A percentile compares a stretch with the other conserved stretches of the same genome.
Conservation (phyloP, 1,140 invertebrate species). For the Calliopsis andreniformis region DNA sequence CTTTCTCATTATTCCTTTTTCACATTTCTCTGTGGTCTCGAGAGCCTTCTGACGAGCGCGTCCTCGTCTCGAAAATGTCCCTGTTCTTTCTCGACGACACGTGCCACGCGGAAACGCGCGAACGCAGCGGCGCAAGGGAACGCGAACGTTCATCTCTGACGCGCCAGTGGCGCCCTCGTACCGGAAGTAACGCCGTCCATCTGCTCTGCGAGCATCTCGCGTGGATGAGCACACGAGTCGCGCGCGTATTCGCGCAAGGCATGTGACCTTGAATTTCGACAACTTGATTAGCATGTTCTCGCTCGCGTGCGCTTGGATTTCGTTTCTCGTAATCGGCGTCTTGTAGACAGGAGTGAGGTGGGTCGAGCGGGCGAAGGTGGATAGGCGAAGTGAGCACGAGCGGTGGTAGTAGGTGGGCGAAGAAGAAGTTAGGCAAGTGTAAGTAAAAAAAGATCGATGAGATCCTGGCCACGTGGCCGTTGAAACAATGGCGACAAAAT, state of each 20-base stretch:
- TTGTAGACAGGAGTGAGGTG: slow-evolving; percentile 46
- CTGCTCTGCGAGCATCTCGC: not conserved
- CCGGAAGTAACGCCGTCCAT: too few relatives aligned
- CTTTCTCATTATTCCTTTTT: slow-evolving; percentile 39
- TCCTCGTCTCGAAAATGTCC: not conserved
- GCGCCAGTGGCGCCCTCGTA: too few relatives aligned
- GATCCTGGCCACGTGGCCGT: slow-evolving; percentile 42
- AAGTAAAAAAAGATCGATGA: slow-evolving; percentile 59
- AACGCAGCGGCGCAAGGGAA: not conserved
- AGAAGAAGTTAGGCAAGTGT: slow-evolving; percentile 57
- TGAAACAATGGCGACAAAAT: slow-evolving; percentile 25
- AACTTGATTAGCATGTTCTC: slow-evolving; percentile 1
- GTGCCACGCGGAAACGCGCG: slow-evolving; percentile 7
- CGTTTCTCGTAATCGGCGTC: slow-evolving; percentile 24
- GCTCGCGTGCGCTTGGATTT: slow-evolving; percentile 31
- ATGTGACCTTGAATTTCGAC: not conserved
- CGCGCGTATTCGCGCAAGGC: not conserved
- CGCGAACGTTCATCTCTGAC: too few relatives aligned
- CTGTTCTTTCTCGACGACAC: not conserved
- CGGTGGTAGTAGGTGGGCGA: slow-evolving; percentile 34
- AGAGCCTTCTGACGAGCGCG: slow-evolving; percentile 11
- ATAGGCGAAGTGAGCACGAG: slow-evolving; percentile 40
- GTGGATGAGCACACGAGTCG: not conserved
- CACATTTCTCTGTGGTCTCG: slow-evolving; percentile 25
- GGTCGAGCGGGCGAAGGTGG: slow-evolving; percentile 44